Conservation (phyloP, 2,113 vertebrate genomes). For the Oxyruncus cristatus region DNA sequence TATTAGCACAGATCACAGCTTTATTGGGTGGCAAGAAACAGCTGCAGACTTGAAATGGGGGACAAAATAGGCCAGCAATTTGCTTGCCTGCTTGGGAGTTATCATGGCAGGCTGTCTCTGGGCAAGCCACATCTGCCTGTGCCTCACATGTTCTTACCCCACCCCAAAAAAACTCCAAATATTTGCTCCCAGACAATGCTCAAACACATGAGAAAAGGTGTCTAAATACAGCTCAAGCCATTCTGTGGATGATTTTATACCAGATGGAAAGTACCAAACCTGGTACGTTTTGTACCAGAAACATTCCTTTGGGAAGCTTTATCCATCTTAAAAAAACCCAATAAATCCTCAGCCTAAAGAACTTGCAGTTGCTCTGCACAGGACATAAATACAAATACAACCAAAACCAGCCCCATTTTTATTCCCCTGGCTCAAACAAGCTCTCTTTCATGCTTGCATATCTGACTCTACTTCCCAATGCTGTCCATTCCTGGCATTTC, state of each 20-base stretch:
- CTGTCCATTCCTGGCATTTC: background rate
- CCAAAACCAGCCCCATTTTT: background rate
- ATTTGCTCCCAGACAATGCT: background rate
- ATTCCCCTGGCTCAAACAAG: background rate
- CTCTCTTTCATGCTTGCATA: fast-evolving
- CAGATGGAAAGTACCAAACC: background rate
- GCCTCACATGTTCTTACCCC: background rate
- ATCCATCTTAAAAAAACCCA: background rate
- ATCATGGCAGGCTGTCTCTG: background rate
- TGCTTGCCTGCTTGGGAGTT: background rate
- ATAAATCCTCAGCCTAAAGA: background rate
- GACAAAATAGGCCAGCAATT: background rate
- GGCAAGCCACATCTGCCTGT: background rate
- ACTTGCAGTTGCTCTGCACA: background rate
- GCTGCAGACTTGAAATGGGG: background rate
- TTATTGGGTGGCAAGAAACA: background rate
- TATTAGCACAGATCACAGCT: background rate
- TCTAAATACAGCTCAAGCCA: background rate
- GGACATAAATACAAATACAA: background rate
- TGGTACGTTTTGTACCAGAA: background rate
- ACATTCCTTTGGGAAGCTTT: background rate
- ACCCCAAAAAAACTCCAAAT: background rate
- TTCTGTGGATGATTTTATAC: background rate
- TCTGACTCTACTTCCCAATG: background rate
- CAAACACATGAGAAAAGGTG: background rate